These are phyloP conservation scores for Balaeniceps rex DNA, from an alignment of 2,113 vertebrate genomes.

Conservation along the genomic window DNA sequence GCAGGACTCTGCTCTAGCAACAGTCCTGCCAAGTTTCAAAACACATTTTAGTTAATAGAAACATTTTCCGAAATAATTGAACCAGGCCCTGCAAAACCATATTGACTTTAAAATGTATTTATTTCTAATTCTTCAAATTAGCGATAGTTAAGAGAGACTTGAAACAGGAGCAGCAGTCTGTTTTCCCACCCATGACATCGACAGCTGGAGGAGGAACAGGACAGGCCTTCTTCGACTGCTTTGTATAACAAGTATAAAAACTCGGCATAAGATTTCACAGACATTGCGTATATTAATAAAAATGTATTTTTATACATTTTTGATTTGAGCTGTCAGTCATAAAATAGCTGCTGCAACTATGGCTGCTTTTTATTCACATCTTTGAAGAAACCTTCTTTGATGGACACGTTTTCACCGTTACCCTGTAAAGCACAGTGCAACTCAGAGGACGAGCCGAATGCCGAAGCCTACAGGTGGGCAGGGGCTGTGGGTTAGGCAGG, in stretches of 20 bases:
- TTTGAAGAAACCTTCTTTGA: background rate
- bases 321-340: background rate
- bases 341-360: background rate
- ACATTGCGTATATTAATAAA: background rate
- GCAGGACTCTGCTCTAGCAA: background rate
- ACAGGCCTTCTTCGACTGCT: background rate
- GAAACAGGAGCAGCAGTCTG: background rate
- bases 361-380: background rate
- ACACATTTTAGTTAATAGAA: background rate
- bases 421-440: background rate
- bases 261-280: background rate
- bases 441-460: background rate
- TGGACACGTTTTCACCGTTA: fast-evolving
- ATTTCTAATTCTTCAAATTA: background rate
- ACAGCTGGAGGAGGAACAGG: background rate
- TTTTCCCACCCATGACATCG: background rate
- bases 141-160: background rate
- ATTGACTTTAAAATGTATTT: background rate
- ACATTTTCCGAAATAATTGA: background rate
- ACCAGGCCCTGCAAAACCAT: background rate
- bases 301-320: background rate
- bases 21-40: background rate
- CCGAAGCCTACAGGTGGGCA: background rate
- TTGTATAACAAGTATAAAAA: background rate
- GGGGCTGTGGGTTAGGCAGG: background rate